phyloP scores from a whole-genome alignment of 2,113 vertebrate genomes.

The Dasyurus viverrinus region DNA sequence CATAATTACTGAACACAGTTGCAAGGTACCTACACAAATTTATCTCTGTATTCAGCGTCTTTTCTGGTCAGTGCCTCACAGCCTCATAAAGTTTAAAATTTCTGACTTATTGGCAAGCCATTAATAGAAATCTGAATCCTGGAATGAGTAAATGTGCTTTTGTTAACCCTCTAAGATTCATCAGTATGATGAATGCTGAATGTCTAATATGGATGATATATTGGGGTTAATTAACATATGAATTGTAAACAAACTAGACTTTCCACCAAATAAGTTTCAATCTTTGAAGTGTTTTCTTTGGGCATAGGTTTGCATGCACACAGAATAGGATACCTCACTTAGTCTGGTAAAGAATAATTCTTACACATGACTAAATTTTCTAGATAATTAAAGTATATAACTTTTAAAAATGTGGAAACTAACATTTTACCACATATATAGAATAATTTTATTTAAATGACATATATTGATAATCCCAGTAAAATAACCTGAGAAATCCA shows the following conservation, averaged over 20 bases:
- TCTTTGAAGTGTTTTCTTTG: neutral
- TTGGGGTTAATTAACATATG: neutral
- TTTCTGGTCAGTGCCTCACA: neutral
- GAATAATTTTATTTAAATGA: constrained; percentile 30
- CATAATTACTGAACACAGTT: neutral
- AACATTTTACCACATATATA: neutral
- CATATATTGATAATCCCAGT: constrained; percentile 36
- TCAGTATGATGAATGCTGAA: neutral
- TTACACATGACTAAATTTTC: neutral
- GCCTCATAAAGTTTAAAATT: neutral
- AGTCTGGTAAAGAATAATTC: neutral
- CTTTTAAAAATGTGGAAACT: neutral
- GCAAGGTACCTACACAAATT: neutral
- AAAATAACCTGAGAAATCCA: constrained; percentile 15
- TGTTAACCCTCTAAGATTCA: neutral
- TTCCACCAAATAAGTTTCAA: neutral
- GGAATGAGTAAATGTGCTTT: neutral
- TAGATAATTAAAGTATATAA: neutral
- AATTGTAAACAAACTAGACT: neutral
- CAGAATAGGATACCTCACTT: neutral
- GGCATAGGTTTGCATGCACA: neutral
- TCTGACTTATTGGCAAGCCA: neutral
- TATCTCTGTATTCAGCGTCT: neutral
- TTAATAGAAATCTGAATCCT: neutral
- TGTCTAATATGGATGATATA: neutral